Base-by-base conservation (phyloP, 2,888 invertebrate species). In the Marasmarcha lunaedactyla region DNA sequence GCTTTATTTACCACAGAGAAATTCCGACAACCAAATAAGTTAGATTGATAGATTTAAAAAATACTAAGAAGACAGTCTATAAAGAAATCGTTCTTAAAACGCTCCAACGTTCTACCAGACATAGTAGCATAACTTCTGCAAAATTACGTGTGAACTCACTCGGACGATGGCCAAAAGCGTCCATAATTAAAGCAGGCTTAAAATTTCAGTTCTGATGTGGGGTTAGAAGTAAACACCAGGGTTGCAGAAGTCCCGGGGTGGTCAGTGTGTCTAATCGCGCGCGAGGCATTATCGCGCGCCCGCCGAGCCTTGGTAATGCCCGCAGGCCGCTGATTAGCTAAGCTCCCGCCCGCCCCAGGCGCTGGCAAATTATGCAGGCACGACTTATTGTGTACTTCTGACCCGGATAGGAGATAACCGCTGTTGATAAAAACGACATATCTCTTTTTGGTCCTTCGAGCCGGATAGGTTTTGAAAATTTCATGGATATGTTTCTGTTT, bases 251-350 rank as follows among this genome's bases (percentile, higher is more conserved):
- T 54, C 55, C 55, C 56, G 65, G 61, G 59, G 72, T 62, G 78
- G 78, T 76, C 78, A 77, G 71, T 60, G 59, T 56, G 70, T 54
- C 71, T 76, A 79, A 77, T 79, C 78, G 79, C 66, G 71, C 78
- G 76, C 63, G 66, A 68, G 70, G 71, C 66, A 74, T 79, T 79
- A 78, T 76, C 81, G 73, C 67, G 61, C 60, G 66, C 55, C 20
- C 20, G 30, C 59, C 66, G 62, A 62, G 57, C 54, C 56, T 57
- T 63, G 64, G 63, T 76, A 76, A 79, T 77, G 71, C 63, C 73
- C 72, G 68, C 54, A 61, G 66, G 66, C 57, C 62, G 60, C 71
- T 77, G 81, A 79, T 79, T 78, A 78, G 70, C 74, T 72, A 76
- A 76, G 77, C 78, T 69, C 66, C 65, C 59, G 55, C 58, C 59